Evolutionary conservation across 2,797 vertebrate genomes (phyloP).

Genomic region (Falco rusticolus): DNA sequence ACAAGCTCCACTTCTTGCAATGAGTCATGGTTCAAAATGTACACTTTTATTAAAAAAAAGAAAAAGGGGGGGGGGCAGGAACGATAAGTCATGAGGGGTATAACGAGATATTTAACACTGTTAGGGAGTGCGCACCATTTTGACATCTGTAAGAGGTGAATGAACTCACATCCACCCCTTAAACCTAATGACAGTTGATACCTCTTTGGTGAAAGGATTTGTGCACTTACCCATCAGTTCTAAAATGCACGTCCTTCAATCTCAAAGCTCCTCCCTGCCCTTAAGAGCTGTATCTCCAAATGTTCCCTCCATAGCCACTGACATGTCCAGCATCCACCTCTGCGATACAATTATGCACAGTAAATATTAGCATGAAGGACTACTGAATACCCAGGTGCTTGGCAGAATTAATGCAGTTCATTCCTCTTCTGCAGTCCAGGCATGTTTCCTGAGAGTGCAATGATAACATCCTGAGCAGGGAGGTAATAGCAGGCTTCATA

Average conservation of each 20-base stretch:
- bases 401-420: constrained; percentile 15
- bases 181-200: background rate
- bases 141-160: background rate
- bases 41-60: background rate
- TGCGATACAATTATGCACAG: background rate
- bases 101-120: background rate
- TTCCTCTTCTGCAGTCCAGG: background rate
- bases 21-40: background rate
- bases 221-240: background rate
- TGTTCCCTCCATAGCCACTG: background rate
- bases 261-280: background rate
- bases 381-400: background rate
- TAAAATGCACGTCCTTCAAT: background rate
- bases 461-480: background rate
- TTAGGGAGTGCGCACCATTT: background rate
- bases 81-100: background rate
- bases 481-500: background rate
- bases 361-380: background rate
- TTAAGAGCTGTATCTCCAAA: background rate
- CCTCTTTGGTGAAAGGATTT: background rate
- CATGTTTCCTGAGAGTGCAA: background rate
- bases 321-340: background rate
- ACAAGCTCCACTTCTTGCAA: background rate
- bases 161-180: background rate
- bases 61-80: background rate